A percentile compares a stretch with the other conserved stretches of the same genome.
phyloP scores from a whole-genome alignment of 1,140 invertebrate species.

The Archivesica marissinica region DNA sequence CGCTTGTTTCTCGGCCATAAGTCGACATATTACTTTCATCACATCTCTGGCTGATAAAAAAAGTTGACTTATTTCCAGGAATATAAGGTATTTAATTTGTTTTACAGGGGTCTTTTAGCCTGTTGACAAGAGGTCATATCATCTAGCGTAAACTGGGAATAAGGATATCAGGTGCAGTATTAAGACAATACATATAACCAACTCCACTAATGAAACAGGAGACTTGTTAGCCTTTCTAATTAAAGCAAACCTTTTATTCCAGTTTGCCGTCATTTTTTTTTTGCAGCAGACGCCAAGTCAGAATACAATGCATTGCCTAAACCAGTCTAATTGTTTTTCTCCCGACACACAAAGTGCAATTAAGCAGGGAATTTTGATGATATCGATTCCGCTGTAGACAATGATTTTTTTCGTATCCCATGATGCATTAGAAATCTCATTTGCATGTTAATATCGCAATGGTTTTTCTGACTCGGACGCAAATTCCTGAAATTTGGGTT shows the following conservation, averaged over 20 bases:
- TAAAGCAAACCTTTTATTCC: background rate
- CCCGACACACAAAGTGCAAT: constrained; percentile 35
- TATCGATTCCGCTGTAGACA: constrained; percentile 37
- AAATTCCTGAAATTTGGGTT: constrained; percentile 37
- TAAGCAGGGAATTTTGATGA: constrained; percentile 44
- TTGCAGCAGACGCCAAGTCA: background rate
- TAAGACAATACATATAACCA: no score
- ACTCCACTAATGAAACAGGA: no score
- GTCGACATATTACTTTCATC: no score
- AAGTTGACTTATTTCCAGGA: no score
- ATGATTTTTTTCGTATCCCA: constrained; percentile 25
- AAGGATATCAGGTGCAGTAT: no score
- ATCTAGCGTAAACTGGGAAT: no score
- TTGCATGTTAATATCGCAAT: constrained; percentile 39
- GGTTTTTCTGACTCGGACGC: constrained; percentile 24
- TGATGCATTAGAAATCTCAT: constrained; percentile 21
- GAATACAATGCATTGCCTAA: constrained; percentile 13
- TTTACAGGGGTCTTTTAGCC: no score
- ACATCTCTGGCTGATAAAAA: no score
- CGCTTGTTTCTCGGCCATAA: no score
- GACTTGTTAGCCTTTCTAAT: constrained; percentile 29
- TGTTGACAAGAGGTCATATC: no score
- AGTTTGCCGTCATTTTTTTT: constrained; percentile 12
- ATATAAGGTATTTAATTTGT: no score
- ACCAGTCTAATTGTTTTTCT: constrained; percentile 38